phyloP scores from a whole-genome alignment of 2,888 invertebrate genomes.

The Venusia cambrica region DNA sequence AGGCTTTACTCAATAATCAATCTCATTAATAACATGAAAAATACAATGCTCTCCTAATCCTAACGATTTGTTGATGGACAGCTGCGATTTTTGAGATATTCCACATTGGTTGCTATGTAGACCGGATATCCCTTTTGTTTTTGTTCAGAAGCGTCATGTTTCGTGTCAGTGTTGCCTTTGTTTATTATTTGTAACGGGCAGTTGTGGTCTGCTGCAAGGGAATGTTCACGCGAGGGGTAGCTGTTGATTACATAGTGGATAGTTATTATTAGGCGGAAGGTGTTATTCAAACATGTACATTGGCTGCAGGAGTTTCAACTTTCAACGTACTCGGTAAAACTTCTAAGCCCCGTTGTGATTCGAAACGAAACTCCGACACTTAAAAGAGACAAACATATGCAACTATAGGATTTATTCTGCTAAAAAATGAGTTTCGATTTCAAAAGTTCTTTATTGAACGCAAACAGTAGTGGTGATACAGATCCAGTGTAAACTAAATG shows the following conservation, averaged over 20 bases:
- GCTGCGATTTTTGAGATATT: conserved; percentile 37
- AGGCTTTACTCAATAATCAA: conserved; percentile 17
- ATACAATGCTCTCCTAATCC: conserved; percentile 1
- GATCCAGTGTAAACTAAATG: too few relatives aligned
- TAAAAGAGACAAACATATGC: too few relatives aligned
- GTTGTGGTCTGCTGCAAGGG: conserved; percentile 42
- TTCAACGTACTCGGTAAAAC: too few relatives aligned
- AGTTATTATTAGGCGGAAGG: conserved; percentile 49
- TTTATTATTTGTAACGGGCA: conserved; percentile 62
- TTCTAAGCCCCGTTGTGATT: too few relatives aligned
- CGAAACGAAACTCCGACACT: too few relatives aligned
- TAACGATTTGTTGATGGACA: conserved; percentile 19
- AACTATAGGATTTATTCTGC: too few relatives aligned
- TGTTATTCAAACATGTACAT: too few relatives aligned
- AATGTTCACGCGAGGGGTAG: conserved; percentile 47
- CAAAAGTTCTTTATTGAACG: too few relatives aligned
- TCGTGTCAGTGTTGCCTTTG: conserved; percentile 60
- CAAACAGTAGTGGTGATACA: too few relatives aligned
- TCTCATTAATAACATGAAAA: conserved; percentile 22
- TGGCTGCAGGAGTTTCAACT: too few relatives aligned
- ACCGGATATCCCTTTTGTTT: conserved; percentile 67
- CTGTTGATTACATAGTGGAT: conserved; percentile 48
- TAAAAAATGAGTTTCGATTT: too few relatives aligned
- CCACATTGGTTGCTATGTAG: conserved; percentile 38
- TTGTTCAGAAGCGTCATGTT: conserved; percentile 55